Evolutionary conservation across 2,113 vertebrate genomes (phyloP).

Genomic region (Halcyon malimbica): DNA sequence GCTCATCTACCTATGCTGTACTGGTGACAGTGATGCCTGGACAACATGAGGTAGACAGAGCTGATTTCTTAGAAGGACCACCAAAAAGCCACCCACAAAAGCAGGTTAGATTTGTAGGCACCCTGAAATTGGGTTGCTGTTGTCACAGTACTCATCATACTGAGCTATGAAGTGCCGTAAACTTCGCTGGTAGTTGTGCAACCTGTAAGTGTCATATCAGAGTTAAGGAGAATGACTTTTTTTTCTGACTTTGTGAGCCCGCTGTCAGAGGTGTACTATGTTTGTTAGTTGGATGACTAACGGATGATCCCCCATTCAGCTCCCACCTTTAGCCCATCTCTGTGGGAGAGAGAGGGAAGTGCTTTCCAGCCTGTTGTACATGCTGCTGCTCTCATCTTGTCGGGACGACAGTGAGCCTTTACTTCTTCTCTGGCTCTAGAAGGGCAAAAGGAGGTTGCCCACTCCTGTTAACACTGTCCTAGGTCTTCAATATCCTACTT

Average conservation of each 20-base stretch:
- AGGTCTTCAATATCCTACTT: background rate
- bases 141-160: rapidly evolving
- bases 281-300: background rate
- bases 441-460: background rate
- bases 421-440: background rate
- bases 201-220: too few relatives aligned
- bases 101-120: background rate
- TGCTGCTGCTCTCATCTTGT: background rate
- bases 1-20: too few relatives aligned
- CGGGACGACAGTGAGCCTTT: background rate
- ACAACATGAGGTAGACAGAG: background rate
- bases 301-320: background rate
- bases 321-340: background rate
- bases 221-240: background rate
- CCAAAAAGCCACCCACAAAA: background rate
- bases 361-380: background rate
- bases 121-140: background rate
- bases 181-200: background rate
- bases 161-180: background rate
- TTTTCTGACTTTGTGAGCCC: rapidly evolving
- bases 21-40: too few relatives aligned
- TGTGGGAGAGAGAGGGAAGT: background rate
- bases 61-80: background rate
- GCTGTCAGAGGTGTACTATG: background rate
- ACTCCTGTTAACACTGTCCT: background rate